These are phyloP conservation scores for Gonioctena quinquepunctata DNA, from an alignment of 1,140 invertebrate species.

Conservation along the genomic window DNA sequence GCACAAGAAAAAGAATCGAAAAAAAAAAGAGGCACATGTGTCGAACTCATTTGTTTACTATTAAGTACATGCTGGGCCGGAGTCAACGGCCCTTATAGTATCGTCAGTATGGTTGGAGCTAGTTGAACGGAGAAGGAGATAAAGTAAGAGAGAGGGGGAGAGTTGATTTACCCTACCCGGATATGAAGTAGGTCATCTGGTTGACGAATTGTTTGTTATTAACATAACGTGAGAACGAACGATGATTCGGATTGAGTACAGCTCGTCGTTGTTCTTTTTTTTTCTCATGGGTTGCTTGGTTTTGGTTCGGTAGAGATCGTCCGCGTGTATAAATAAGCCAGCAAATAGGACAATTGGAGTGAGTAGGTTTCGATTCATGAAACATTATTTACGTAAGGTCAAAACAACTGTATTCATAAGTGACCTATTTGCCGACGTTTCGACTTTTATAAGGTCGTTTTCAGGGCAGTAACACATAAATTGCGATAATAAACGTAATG, in stretches of 20 bases:
- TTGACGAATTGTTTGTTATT: not conserved
- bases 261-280: not conserved
- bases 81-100: constrained; percentile 14
- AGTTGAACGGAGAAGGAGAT: not conserved
- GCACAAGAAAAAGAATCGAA: not conserved
- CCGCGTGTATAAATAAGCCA: too few species aligned
- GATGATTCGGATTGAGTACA: not conserved
- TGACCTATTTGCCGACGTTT: too few species aligned
- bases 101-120: not conserved
- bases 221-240: constrained; percentile 10
- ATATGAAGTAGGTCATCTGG: constrained; percentile 22
- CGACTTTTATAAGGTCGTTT: too few species aligned
- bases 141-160: not conserved
- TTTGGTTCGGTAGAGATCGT: not conserved
- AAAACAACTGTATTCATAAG: too few species aligned
- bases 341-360: too few species aligned
- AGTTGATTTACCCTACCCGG: constrained; percentile 20
- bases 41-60: constrained; percentile 4
- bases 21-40: constrained; percentile 11
- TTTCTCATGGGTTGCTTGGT: not conserved
- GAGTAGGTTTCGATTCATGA: too few species aligned
- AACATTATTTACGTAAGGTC: too few species aligned
- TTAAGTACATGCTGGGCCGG: not conserved
- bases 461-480: too few species aligned
- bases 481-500: too few species aligned